A percentile compares a stretch with the other conserved stretches of the same genome.
Evolutionary conservation across 2,888 invertebrate genomes (phyloP).

Genomic region (Archips crataeganus): DNA sequence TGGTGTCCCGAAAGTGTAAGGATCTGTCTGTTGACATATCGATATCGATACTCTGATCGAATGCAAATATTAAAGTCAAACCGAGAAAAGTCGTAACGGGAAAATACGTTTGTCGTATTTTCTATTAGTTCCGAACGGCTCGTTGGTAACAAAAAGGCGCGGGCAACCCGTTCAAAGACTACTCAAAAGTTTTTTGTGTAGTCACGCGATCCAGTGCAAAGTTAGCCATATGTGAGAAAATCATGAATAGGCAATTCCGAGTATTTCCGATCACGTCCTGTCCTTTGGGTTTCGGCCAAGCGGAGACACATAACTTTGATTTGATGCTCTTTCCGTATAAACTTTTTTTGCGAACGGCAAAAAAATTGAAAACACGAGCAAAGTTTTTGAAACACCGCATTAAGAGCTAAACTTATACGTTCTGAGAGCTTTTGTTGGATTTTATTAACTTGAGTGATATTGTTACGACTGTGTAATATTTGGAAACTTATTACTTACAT

Average conservation of each 20-base stretch:
- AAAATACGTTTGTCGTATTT: constrained; percentile 35
- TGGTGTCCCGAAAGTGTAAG: neutral
- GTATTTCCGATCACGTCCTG: constrained; percentile 74
- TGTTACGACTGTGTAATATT: constrained; percentile 19
- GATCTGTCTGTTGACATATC: neutral
- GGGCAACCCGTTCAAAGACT: constrained; percentile 52
- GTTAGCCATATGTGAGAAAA: constrained; percentile 62
- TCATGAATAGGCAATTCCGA: constrained; percentile 77
- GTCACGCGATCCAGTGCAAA: constrained; percentile 55
- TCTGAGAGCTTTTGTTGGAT: constrained; percentile 32
- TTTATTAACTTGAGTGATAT: constrained; percentile 34
- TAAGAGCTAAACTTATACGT: constrained; percentile 44
- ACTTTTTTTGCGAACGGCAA: constrained; percentile 48
- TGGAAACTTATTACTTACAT: constrained; percentile 33
- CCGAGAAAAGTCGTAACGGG: constrained; percentile 11
- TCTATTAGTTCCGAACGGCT: constrained; percentile 44
- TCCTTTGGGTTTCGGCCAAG: constrained; percentile 71
- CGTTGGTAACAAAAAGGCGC: constrained; percentile 48
- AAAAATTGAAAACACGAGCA: constrained; percentile 44
- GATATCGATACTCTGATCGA: neutral
- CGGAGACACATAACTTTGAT: constrained; percentile 62
- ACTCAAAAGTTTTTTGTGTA: constrained; percentile 56
- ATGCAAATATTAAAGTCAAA: constrained; percentile 17
- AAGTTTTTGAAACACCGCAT: constrained; percentile 43
- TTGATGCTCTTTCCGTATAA: constrained; percentile 51